Evolutionary conservation across 2,888 invertebrate genomes (phyloP), one percentile per base, ranked within the genome.

Genomic region (Metalampra italica): DNA sequence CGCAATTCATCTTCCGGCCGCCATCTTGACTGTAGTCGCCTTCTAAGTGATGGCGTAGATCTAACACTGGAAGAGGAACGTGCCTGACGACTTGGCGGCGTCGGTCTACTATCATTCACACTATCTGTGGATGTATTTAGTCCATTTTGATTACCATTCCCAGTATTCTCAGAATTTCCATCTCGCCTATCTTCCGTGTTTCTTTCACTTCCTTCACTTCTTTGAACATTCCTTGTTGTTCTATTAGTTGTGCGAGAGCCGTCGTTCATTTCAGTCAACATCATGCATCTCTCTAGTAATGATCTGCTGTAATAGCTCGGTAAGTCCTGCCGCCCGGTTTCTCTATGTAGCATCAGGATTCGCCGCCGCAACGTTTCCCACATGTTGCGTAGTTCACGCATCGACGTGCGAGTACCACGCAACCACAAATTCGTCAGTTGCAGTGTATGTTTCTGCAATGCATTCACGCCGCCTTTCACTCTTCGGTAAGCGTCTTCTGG

Each of bases 281-380:
- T 78, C 79, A 86, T 82, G 55, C 86, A 88, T 37, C 90, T 74
- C 55, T 87, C 86, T 36, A 86, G 60, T 40, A 89, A 70, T 4
- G 86, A 81, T 53, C 87, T 75, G 9, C 84, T 82, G 54, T 85
- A 88, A 60, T 81, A 80, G 45, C 75, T 78, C 1, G 79, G 60
- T 7, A 47, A 38, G 40, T 82, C 83, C 52, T 75, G 79, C 45
- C 79, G 64, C 13, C 82, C 81, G 0, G 88, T 83, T 59, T 90
- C 87, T 52, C 91, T 75, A 55, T 92, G 86, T 47, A 92, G 68
- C 57, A 85, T 72, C 51, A 91, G 75, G 57, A 93, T 91, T 47
- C 92, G 91, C 37, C 91, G 75, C 22, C 92, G 91, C 52, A 94
- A 79, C 64, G 92, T 92, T 51, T 92, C 91, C 89, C 93, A 92